These are phyloP conservation scores for Onychomys leucogaster DNA, from an alignment of 2,797 vertebrate species.

Conservation along the genomic window DNA sequence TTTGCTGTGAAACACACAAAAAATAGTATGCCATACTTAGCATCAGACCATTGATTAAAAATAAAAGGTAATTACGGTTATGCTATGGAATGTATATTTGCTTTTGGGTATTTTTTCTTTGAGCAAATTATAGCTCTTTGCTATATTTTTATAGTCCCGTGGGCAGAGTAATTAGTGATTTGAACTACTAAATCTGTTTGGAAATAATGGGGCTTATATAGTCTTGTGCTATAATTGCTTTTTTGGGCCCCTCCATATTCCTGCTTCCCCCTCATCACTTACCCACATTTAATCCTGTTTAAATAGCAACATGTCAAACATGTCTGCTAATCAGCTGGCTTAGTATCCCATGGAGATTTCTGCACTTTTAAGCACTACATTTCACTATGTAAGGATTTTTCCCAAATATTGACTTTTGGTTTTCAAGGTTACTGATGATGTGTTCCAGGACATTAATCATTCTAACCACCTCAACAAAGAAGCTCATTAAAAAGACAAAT, in stretches of 20 bases:
- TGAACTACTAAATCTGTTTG: constrained; percentile 66
- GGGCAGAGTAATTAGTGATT: constrained; percentile 73
- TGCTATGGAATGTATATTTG: constrained; percentile 35
- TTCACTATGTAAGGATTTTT: constrained; percentile 75
- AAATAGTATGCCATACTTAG: not conserved
- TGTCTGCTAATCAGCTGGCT: constrained; percentile 79
- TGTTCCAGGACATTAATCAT: constrained; percentile 77
- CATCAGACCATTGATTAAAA: constrained; percentile 64
- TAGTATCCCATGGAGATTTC: constrained; percentile 78
- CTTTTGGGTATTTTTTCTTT: constrained; percentile 65
- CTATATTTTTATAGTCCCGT: constrained; percentile 36
- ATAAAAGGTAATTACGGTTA: constrained; percentile 61
- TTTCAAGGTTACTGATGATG: constrained; percentile 87
- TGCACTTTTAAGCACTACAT: constrained; percentile 77
- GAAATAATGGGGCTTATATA: constrained; percentile 72
- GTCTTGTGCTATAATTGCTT: constrained; percentile 78
- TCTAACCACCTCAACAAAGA: constrained; percentile 82
- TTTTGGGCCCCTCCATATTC: not conserved
- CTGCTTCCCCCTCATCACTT: constrained; percentile 17
- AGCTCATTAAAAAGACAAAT: constrained; percentile 86
- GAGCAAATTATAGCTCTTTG: constrained; percentile 61
- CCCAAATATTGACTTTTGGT: constrained; percentile 86
- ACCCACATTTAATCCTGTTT: constrained; percentile 85
- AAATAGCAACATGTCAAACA: constrained; percentile 84
- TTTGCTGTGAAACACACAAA: constrained; percentile 43